Percentiles rank a stretch among this genome's conserved stretches.
Conservation (phyloP, 2,888 invertebrate genomes). For the Margaritifera margaritifera region DNA sequence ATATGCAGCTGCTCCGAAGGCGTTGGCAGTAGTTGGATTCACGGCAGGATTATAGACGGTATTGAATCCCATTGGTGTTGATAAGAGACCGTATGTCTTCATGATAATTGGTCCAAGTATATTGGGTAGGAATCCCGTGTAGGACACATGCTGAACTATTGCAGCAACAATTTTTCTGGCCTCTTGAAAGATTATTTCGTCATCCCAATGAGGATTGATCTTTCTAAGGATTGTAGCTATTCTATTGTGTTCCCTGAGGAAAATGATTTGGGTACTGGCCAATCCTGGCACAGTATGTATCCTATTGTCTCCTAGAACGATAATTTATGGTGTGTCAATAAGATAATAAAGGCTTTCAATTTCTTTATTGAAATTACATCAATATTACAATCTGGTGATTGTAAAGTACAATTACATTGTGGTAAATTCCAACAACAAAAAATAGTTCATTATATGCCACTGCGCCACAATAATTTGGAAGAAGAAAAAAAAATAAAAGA, state of each 20-base stretch:
- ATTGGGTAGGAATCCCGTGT: constrained; percentile 80
- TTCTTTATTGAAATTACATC: too few relatives aligned
- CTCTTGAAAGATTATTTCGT: constrained; percentile 55
- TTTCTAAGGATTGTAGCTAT: constrained; percentile 83
- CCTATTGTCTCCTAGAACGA: constrained; percentile 81
- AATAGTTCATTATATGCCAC: neutral
- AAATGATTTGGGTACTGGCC: constrained; percentile 88
- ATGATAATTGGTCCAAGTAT: constrained; percentile 92
- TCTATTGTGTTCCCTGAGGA: constrained; percentile 84
- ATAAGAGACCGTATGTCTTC: constrained; percentile 88
- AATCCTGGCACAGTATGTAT: constrained; percentile 90
- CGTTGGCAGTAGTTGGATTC: constrained; percentile 56
- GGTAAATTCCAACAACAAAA: neutral
- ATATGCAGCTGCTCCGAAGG: constrained; percentile 65
- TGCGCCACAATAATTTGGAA: too few relatives aligned
- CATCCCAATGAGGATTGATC: constrained; percentile 89
- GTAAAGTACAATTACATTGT: too few relatives aligned
- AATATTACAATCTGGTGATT: too few relatives aligned
- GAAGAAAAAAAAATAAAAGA: too few relatives aligned
- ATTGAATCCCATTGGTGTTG: constrained; percentile 85
- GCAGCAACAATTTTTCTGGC: constrained; percentile 83
- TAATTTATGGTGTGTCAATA: neutral
- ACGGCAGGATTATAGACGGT: constrained; percentile 44
- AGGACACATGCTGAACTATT: constrained; percentile 76
- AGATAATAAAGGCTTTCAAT: too few relatives aligned